A percentile compares a stretch with the other conserved stretches of the same genome.
Evolutionary conservation across 2,113 vertebrate genomes (phyloP).

Genomic region (Oreotragus oreotragus): DNA sequence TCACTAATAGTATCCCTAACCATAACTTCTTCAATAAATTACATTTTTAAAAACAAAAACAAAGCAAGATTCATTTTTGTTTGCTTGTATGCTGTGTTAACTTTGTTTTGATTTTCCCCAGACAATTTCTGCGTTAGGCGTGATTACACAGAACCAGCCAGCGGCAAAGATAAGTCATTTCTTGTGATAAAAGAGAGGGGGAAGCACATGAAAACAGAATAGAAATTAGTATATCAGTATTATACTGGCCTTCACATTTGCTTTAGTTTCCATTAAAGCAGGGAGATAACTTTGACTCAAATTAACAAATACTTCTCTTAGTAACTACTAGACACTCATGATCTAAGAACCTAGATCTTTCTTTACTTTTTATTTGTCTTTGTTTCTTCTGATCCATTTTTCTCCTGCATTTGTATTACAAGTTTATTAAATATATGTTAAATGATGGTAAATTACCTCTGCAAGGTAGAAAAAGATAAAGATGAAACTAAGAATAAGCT

Average conservation of each 20-base stretch:
- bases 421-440: neutral
- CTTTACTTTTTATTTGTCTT: neutral
- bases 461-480: neutral
- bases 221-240: neutral
- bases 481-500: neutral
- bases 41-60: neutral
- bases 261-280: neutral
- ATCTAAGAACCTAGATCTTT: neutral
- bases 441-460: neutral
- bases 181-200: neutral
- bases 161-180: neutral
- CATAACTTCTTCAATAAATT: neutral
- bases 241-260: neutral
- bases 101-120: neutral
- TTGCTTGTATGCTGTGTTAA: neutral
- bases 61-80: neutral
- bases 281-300: neutral
- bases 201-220: neutral
- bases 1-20: neutral
- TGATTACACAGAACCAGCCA: neutral
- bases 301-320: neutral
- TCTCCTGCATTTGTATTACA: neutral
- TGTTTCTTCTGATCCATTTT: neutral
- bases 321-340: neutral
- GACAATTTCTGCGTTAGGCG: neutral